Percentiles rank a stretch among this genome's conserved stretches.
phyloP scores from a whole-genome alignment of 2,888 invertebrate species.

The Dendrolimus houi region DNA sequence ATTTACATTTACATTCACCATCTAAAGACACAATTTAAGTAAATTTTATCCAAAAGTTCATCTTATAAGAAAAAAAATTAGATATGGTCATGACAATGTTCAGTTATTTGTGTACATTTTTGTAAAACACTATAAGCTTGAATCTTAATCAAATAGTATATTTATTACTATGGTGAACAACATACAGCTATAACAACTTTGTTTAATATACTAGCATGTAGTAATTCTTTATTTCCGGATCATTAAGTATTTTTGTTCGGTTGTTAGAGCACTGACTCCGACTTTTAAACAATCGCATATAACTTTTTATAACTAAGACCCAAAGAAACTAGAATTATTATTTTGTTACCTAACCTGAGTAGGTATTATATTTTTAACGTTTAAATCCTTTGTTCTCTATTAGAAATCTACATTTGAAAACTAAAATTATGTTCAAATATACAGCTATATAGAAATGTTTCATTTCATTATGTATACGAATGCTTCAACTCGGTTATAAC shows the following conservation, averaged over 20 bases:
- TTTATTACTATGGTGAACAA: not conserved
- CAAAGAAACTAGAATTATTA: not conserved
- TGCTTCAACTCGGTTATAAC: not conserved
- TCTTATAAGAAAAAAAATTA: too few relatives aligned
- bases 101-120: too few relatives aligned
- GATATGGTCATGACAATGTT: too few relatives aligned
- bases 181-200: not conserved
- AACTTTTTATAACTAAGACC: not conserved
- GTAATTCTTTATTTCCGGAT: constrained; percentile 16
- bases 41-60: too few relatives aligned
- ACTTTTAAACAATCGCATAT: constrained; percentile 19
- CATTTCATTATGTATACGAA: too few relatives aligned
- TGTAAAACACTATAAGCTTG: not conserved
- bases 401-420: too few relatives aligned
- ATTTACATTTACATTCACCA: too few relatives aligned
- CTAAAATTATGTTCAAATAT: too few relatives aligned
- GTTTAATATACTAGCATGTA: not conserved
- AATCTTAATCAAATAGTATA: not conserved
- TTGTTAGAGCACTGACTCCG: constrained; percentile 17
- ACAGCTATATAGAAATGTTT: too few relatives aligned
- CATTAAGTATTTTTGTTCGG: constrained; percentile 26
- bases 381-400: too few relatives aligned
- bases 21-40: too few relatives aligned
- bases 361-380: too few relatives aligned
- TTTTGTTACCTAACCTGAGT: not conserved